Percentiles rank a stretch among this genome's conserved stretches.
Evolutionary conservation across 1,140 invertebrate species (phyloP).

Genomic region (Drosophila lacertosa): DNA sequence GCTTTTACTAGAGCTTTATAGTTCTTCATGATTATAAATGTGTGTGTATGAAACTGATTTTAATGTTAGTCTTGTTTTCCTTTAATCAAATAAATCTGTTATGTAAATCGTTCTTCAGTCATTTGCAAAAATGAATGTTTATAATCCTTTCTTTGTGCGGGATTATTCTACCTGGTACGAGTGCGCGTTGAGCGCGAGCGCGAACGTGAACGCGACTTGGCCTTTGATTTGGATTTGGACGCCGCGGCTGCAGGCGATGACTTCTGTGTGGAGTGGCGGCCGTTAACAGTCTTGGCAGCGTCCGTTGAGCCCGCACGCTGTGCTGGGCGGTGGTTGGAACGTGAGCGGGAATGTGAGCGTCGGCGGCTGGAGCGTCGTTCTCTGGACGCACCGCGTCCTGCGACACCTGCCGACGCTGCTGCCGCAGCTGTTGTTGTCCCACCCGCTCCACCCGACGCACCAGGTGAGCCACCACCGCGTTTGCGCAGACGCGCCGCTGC

Average conservation of each 20-base stretch:
- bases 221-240: constrained; percentile 48
- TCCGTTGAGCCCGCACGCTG: constrained; percentile 69
- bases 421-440: constrained; percentile 20
- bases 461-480: constrained; percentile 56
- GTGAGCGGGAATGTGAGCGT: constrained; percentile 58
- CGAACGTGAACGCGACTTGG: constrained; percentile 65
- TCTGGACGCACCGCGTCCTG: constrained; percentile 36
- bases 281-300: constrained; percentile 82
- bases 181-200: constrained; percentile 61
- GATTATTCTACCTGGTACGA: constrained; percentile 54
- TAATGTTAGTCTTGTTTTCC: no score
- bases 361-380: constrained; percentile 55
- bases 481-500: constrained; percentile 71
- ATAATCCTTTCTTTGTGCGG: not conserved
- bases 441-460: not conserved
- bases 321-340: constrained; percentile 67
- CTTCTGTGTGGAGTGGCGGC: constrained; percentile 61
- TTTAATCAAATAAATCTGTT: no score
- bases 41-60: no score
- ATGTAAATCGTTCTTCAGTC: no score
- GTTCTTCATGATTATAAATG: no score
- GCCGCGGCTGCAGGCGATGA: constrained; percentile 35
- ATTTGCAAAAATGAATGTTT: no score
- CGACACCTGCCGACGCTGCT: constrained; percentile 6
- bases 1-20: no score